A percentile compares a stretch with the other conserved stretches of the same genome.
These are phyloP conservation scores for Listronotus oregonensis DNA, from an alignment of 1,140 invertebrate genomes.

Conservation along the genomic window DNA sequence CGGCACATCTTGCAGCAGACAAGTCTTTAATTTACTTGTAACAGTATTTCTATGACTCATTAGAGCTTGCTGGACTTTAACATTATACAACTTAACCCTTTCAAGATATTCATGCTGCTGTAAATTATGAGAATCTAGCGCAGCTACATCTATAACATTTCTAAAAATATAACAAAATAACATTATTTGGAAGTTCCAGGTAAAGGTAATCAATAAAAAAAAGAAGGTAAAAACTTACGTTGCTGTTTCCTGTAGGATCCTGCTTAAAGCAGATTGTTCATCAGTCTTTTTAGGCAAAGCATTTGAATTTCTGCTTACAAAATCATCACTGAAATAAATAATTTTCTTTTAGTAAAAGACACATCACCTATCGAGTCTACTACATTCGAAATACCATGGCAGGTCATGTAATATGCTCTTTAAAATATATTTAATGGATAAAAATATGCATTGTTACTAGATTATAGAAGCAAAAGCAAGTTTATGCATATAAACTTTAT, in stretches of 20 bases:
- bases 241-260: slow-evolving; percentile 85
- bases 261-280: slow-evolving; percentile 85
- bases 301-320: slow-evolving; percentile 65
- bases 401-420: too few relatives aligned
- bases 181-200: too few relatives aligned
- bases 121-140: slow-evolving; percentile 76
- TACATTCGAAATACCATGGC: too few relatives aligned
- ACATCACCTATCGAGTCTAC: too few relatives aligned
- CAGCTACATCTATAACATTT: slow-evolving; percentile 84
- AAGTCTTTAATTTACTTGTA: slow-evolving; percentile 53
- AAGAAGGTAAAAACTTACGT: slow-evolving; percentile 69
- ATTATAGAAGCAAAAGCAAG: too few relatives aligned
- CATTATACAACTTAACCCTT: slow-evolving; percentile 71
- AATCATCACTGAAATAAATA: slow-evolving; percentile 64
- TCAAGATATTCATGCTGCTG: slow-evolving; percentile 82
- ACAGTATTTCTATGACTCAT: slow-evolving; percentile 55
- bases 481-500: too few relatives aligned
- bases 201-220: too few relatives aligned
- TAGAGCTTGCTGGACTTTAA: slow-evolving; percentile 62
- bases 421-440: too few relatives aligned
- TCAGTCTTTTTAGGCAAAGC: slow-evolving; percentile 79
- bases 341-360: too few relatives aligned
- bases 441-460: too few relatives aligned
- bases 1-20: slow-evolving; percentile 64
- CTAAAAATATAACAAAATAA: slow-evolving; percentile 54